phyloP scores from a whole-genome alignment of 2,797 vertebrate genomes.

The Cheirogaleus major region DNA sequence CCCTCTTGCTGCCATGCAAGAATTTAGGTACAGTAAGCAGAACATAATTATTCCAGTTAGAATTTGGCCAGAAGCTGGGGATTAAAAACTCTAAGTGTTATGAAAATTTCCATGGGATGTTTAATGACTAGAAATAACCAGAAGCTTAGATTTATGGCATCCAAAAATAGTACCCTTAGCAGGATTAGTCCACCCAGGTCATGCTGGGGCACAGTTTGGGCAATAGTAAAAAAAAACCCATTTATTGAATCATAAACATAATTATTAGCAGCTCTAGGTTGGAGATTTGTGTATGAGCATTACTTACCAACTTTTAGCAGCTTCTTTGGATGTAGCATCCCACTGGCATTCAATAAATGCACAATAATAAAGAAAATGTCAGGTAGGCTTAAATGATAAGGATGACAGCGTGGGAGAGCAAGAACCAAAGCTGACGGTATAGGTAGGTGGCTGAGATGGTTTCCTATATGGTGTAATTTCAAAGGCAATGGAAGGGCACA shows the following conservation, averaged over 20 bases:
- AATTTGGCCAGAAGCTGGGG: conserved; percentile 73
- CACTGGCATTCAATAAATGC: conserved; percentile 42
- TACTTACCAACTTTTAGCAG: conserved; percentile 60
- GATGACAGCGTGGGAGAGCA: background rate
- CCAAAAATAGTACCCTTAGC: conserved; percentile 71
- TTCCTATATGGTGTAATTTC: background rate
- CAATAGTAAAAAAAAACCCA: conserved; percentile 59
- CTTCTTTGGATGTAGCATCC: conserved; percentile 42
- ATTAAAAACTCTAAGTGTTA: conserved; percentile 78
- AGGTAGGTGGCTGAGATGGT: background rate
- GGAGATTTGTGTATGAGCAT: conserved; percentile 58
- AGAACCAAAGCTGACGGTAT: background rate
- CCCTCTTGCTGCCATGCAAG: conserved; percentile 1
- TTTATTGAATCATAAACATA: conserved; percentile 78
- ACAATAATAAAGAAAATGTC: conserved; percentile 6
- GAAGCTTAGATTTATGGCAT: conserved; percentile 76
- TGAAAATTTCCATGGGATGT: conserved; percentile 78
- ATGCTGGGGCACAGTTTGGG: conserved; percentile 76
- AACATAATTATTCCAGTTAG: conserved; percentile 72
- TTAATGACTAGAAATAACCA: conserved; percentile 80
- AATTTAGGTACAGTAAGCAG: conserved; percentile 73
- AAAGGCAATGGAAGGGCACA: background rate
- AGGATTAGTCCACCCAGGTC: conserved; percentile 67
- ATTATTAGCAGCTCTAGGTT: conserved; percentile 70
- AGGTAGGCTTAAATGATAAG: background rate